Conservation (phyloP, 2,888 invertebrate genomes). For the Hoplodrina ambigua region DNA sequence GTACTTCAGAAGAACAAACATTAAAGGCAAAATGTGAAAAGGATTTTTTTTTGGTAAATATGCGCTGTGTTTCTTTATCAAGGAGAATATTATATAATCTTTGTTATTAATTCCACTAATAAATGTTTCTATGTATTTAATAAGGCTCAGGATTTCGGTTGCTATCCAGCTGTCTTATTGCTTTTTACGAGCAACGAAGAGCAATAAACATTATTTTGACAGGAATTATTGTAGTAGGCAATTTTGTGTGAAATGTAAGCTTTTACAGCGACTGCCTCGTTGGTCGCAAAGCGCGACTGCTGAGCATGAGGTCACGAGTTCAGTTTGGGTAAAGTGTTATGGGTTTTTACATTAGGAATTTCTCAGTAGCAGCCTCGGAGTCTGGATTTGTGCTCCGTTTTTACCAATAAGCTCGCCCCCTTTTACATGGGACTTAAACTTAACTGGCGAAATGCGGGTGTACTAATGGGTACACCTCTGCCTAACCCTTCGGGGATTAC, state of each 20-base stretch:
- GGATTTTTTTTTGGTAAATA: not conserved
- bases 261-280: no score
- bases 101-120: slow-evolving; percentile 24
- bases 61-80: not conserved
- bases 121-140: not conserved
- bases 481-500: no score
- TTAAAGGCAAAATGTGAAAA: slow-evolving; percentile 6
- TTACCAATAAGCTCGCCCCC: no score
- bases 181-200: not conserved
- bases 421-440: no score
- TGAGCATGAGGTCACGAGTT: no score
- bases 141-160: not conserved
- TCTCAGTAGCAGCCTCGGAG: no score
- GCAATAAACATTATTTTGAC: not conserved
- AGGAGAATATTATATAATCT: slow-evolving; percentile 21
- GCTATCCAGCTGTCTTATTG: not conserved
- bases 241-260: slow-evolving; percentile 1
- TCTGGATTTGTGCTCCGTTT: no score
- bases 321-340: no score
- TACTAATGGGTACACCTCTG: no score
- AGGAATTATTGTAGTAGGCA: not conserved
- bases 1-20: slow-evolving; percentile 28
- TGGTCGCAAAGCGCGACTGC: no score
- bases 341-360: no score
- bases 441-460: no score